Conservation (phyloP, 2,797 vertebrate species). For the Delichon dasypus region DNA sequence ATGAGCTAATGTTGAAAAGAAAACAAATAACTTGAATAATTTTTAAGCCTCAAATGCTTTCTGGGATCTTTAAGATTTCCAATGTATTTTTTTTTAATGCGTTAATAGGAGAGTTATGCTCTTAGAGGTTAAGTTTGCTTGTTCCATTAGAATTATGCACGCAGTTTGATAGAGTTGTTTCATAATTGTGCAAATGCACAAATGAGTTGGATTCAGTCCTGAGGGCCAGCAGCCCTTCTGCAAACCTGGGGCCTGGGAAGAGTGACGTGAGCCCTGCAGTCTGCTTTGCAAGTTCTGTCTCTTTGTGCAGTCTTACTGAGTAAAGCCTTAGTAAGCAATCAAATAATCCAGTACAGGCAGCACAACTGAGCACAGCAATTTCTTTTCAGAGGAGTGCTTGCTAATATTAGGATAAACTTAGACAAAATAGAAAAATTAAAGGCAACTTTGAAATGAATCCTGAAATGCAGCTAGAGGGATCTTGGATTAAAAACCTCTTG, state of each 20-base stretch:
- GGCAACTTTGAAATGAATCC: constrained; percentile 54
- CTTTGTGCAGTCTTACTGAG: neutral
- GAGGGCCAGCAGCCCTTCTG: neutral
- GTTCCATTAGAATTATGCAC: neutral
- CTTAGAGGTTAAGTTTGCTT: neutral
- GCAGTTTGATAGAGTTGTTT: neutral
- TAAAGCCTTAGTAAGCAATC: neutral
- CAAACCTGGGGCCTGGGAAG: neutral
- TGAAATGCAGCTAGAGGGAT: constrained; percentile 37
- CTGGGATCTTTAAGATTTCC: neutral
- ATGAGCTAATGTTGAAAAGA: constrained; percentile 39
- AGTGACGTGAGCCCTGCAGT: neutral
- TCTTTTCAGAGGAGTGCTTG: constrained; percentile 10
- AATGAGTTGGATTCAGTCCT: neutral
- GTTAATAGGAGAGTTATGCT: neutral
- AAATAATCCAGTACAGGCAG: neutral
- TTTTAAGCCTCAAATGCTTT: neutral
- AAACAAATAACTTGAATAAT: neutral
- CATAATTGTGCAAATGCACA: neutral
- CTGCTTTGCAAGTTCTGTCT: neutral
- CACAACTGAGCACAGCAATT: neutral
- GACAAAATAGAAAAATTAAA: constrained; percentile 21
- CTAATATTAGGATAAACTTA: constrained; percentile 38
- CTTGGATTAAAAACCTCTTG: constrained; percentile 57
- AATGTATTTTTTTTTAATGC: neutral